Evolutionary conservation across 35 echinoderm and acorn worm genomes (phyloP), one percentile per base, ranked within the genome.

Genomic region (Hemicentrotus pulcherrimus): DNA sequence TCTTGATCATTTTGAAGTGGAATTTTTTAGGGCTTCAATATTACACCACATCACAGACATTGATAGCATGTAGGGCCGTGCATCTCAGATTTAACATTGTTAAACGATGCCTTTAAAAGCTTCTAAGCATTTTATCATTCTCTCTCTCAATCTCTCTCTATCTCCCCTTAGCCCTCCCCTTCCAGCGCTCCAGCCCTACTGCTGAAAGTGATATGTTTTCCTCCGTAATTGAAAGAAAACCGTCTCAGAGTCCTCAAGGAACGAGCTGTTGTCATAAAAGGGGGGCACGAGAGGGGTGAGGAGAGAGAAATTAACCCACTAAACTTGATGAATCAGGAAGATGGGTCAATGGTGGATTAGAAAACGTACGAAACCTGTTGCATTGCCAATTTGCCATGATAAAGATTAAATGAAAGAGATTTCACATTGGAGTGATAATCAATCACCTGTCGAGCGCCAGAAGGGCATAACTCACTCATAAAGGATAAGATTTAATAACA

Each of bases 131-230:
- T 28, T 78, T 4, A 28, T 78, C 19, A 28, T 78, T 78, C 65
- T 78, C 28, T 28, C 65, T 8, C 65, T n/a, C n/a, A n/a, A n/a
- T 28, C 65, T 8, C 65, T n/a, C 5, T 28, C 61, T 0, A 8
- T 55, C 50, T 59, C 52, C 16, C 9, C 16, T 9, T 59, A 59
- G 11, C 7, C 28, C 65, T 78, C 22, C 65, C 22, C 65, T 78
- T 78, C 65, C 65, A 78, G 65, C 65, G 18, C 65, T 78, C 19
- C 65, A 78, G 65, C 65, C 19, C 65, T 6, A n/a, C 24, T 78
- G 65, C 65, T 28, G 65, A 78, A 78, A 78, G 65, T 78, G 65
- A 78, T 78, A 78, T 78, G 65, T 78, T 78, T 78, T 78, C 65
- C 2, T 28, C 22, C 6, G 65, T 78, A 78, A 78, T 78, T 78